Evolutionary conservation across 2,888 invertebrate genomes (phyloP), one percentile per base, ranked within the genome.

Genomic region (Crepidodera aurea): DNA sequence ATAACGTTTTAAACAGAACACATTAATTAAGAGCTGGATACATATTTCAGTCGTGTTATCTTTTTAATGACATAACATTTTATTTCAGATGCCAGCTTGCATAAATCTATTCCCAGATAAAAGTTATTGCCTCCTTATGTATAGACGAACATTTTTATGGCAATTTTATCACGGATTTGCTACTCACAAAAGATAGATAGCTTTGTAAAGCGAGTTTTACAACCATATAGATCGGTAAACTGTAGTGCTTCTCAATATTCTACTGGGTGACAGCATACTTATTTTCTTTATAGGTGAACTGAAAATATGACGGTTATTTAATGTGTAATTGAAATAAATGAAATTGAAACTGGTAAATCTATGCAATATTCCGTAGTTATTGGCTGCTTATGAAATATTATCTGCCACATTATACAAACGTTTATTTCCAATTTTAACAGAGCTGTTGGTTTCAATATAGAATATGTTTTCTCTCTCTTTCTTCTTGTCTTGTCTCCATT

Each of bases 141-240:
- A 60, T 55, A 55, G 39, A 25, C 50, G 60, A 60, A 48, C 55
- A 55, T 40, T 60, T 55, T 60, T 54, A 60, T 55, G 50, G 46
- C 46, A 46, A 37, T 60, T 53, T 60, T 60, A 60, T 58, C 62
- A 54, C 27, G 39, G 58, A 56, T 56, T 46, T 56, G 15, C 34
- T 46, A 22, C 34, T 32, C 22, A 34, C 12, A 46, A 19, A 56
- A 56, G 46, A 56, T 25, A 56, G 34, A 56, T 56, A 19, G 56
- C 22, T 56, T 56, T 46, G 46, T 56, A 46, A 46, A 37, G 12
- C 37, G 19, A 15, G 22, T 56, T 46, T 56, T 46, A 56, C 46
- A 22, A 29, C 55, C 42, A 32, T 37, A 55, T 15, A 40, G 1
- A 53, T 25, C 39, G 25, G 25, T 51, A 12, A 16, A 32, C 10